Evolutionary conservation across 92 coral and sea anemone species (phyloP).

Genomic region (Micromussa lordhowensis): DNA sequence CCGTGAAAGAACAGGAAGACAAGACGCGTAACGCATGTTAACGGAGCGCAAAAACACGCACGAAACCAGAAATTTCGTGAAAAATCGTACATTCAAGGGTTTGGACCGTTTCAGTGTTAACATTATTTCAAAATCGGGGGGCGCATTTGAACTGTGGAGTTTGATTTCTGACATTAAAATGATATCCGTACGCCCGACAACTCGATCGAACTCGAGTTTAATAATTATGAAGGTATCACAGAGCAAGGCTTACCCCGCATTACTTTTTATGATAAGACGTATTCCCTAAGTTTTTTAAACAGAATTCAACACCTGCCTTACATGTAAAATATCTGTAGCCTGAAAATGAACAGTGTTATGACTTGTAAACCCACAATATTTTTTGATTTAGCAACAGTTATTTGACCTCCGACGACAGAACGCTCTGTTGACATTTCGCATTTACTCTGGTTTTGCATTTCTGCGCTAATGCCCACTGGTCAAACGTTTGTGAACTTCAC

Average conservation of each 20-base stretch:
- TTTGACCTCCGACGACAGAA: neutral
- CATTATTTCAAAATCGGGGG: neutral
- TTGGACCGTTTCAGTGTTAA: neutral
- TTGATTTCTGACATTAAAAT: neutral
- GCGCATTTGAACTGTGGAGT: neutral
- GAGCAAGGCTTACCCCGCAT: neutral
- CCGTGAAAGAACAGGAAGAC: neutral
- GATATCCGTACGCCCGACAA: neutral
- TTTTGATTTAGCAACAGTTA: neutral
- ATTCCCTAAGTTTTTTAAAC: neutral
- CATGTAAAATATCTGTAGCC: neutral
- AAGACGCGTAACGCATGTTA: neutral
- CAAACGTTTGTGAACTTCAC: too few relatives aligned
- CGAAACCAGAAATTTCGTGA: neutral
- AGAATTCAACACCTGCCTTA: neutral
- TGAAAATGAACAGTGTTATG: neutral
- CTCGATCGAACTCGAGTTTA: too few relatives aligned
- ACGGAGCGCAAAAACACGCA: neutral
- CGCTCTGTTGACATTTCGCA: too few relatives aligned
- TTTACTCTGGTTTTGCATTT: too few relatives aligned
- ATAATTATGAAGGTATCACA: neutral
- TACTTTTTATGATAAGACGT: neutral
- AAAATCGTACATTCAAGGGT: neutral
- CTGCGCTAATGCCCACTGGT: too few relatives aligned
- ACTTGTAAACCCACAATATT: neutral